phyloP scores from a whole-genome alignment of 1,140 invertebrate genomes.

The Lordiphosa clarofinis region DNA sequence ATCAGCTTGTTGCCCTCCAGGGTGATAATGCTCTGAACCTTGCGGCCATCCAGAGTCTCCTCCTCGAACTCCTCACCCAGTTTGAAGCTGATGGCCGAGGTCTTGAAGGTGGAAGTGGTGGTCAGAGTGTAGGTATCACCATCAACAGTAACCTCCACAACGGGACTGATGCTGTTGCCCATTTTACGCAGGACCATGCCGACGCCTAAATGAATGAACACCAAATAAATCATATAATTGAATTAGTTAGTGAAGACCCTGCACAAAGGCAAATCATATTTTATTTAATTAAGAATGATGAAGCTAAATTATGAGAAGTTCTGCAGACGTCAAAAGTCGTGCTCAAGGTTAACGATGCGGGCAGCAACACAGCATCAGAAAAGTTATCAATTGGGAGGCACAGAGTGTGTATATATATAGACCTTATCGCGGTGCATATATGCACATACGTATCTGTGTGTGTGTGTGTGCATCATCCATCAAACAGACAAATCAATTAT shows the following conservation, averaged over 20 bases:
- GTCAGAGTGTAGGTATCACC: constrained; percentile 86
- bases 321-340: constrained; percentile 47
- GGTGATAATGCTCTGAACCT: constrained; percentile 87
- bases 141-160: constrained; percentile 85
- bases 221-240: constrained; percentile 54
- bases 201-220: constrained; percentile 84
- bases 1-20: constrained; percentile 85
- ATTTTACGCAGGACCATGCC: constrained; percentile 87
- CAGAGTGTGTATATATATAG: constrained; percentile 34
- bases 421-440: constrained; percentile 43
- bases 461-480: constrained; percentile 9
- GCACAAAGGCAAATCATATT: constrained; percentile 73
- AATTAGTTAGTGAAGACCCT: constrained; percentile 58
- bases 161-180: constrained; percentile 86
- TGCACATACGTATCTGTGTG: constrained; percentile 12
- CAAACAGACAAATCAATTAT: constrained; percentile 66
- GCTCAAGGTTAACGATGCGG: constrained; percentile 60
- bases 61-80: constrained; percentile 92
- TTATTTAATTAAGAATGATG: constrained; percentile 75
- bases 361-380: constrained; percentile 27
- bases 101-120: constrained; percentile 92
- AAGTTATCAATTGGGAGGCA: constrained; percentile 58
- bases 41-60: constrained; percentile 90
- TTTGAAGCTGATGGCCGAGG: constrained; percentile 88
- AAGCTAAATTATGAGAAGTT: constrained; percentile 49